Conservation (phyloP, 2,888 invertebrate genomes). For the Lasioglossum zephyrum region DNA sequence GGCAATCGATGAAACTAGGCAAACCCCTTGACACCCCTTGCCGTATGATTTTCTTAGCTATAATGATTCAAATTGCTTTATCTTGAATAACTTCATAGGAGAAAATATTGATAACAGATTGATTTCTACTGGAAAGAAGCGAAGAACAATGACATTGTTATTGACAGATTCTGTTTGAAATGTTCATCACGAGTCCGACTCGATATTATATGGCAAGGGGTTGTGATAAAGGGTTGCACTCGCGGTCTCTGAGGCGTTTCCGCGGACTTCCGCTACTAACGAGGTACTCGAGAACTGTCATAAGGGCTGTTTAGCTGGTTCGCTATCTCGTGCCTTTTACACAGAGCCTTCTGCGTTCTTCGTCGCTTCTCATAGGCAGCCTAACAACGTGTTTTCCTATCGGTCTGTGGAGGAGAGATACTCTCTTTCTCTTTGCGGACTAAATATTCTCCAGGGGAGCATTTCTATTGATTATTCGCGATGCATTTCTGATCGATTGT, state of each 20-base stretch:
- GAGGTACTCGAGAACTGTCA: constrained; percentile 49
- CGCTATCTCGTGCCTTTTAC: constrained; percentile 39
- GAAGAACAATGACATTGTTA: not conserved
- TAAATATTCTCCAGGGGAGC: not conserved
- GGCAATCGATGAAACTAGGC: not conserved
- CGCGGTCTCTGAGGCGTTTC: constrained; percentile 2
- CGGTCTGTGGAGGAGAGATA: not conserved
- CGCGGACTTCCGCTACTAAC: constrained; percentile 5
- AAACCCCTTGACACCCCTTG: not conserved
- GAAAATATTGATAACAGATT: not conserved
- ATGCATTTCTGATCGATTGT: constrained; percentile 5
- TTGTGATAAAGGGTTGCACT: not conserved
- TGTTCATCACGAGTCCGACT: not conserved
- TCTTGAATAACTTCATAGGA: not conserved
- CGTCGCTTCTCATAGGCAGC: constrained; percentile 24
- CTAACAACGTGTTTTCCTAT: constrained; percentile 29
- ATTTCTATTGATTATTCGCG: constrained; percentile 3
- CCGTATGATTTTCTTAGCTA: not conserved
- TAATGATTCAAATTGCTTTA: not conserved
- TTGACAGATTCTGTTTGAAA: not conserved
- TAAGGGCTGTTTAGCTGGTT: constrained; percentile 40
- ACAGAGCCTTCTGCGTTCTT: constrained; percentile 33
- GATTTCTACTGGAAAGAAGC: not conserved
- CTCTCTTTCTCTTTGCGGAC: not conserved
- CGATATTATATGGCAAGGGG: constrained; percentile 5